Evolutionary conservation across 2,888 invertebrate species (phyloP).

Genomic region (Sminthurinus aureus): DNA sequence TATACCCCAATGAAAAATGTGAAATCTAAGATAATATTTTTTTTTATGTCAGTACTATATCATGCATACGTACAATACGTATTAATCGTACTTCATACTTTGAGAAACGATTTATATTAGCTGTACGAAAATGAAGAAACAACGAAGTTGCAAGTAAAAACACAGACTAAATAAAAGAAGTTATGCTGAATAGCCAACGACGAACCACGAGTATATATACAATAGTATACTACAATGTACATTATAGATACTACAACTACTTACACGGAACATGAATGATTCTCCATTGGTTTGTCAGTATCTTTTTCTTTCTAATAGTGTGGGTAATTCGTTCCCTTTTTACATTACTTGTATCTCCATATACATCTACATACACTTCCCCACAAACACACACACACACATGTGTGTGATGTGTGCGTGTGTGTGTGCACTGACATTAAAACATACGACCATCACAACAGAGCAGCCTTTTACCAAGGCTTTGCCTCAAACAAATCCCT

Average conservation of each 20-base stretch:
- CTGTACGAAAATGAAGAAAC: too few relatives aligned
- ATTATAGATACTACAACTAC: neutral
- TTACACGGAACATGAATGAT: slow-evolving; percentile 6
- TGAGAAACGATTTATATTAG: too few relatives aligned
- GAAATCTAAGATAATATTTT: too few relatives aligned
- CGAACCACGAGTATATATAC: neutral
- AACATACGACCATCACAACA: neutral
- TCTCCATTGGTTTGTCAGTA: neutral
- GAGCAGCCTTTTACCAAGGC: neutral
- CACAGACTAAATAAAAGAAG: too few relatives aligned
- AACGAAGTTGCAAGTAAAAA: too few relatives aligned
- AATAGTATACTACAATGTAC: neutral
- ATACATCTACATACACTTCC: neutral
- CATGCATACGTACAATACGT: too few relatives aligned
- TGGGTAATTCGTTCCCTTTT: slow-evolving; percentile 5
- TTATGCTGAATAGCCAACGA: too few relatives aligned
- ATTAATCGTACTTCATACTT: too few relatives aligned
- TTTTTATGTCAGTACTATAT: too few relatives aligned
- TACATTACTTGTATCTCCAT: neutral
- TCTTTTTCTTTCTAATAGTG: slow-evolving; percentile 4
- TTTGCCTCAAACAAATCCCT: slow-evolving; percentile 15
- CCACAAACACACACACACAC: neutral
- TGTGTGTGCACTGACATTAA: neutral
- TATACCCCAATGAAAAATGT: too few relatives aligned
- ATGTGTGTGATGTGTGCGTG: neutral